Conservation (phyloP, 2,113 vertebrate genomes). For the Alligator sinensis region DNA sequence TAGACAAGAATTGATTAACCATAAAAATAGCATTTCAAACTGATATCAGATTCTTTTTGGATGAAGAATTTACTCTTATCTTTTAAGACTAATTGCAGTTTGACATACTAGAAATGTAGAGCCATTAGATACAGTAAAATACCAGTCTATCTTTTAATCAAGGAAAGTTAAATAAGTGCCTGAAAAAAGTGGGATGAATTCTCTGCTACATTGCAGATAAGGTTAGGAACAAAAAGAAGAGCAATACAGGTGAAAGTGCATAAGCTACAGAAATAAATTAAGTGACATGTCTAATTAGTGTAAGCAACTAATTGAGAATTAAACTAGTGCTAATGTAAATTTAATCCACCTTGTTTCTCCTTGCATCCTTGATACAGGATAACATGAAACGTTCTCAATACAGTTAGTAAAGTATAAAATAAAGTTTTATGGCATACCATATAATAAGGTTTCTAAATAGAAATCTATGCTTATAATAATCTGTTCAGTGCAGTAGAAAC, state of each 20-base stretch:
- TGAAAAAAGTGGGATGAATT: slow-evolving; percentile 2
- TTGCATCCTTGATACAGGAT: background rate
- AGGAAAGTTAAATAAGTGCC: slow-evolving; percentile 33
- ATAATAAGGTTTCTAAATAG: background rate
- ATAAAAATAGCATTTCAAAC: background rate
- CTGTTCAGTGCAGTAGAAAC: background rate
- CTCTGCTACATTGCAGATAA: slow-evolving; percentile 31
- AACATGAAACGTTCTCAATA: background rate
- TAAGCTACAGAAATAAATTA: slow-evolving; percentile 55
- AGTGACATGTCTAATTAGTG: slow-evolving; percentile 28
- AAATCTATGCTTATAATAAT: background rate
- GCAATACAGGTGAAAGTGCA: slow-evolving; percentile 38
- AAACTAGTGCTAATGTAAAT: slow-evolving; percentile 3
- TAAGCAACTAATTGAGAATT: slow-evolving; percentile 61
- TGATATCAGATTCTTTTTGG: background rate
- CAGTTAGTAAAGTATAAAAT: background rate
- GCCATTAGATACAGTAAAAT: slow-evolving; percentile 49
- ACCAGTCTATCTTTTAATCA: slow-evolving; percentile 15
- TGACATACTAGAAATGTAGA: slow-evolving; percentile 7
- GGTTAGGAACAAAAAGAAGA: background rate
- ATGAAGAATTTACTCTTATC: slow-evolving; percentile 10
- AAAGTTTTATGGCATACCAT: background rate
- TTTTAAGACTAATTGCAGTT: slow-evolving; percentile 45
- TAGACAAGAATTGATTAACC: background rate
- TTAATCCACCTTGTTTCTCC: slow-evolving; percentile 33